Conservation (phyloP, 2,888 invertebrate species). For the Nephrocerus scutellatus region DNA sequence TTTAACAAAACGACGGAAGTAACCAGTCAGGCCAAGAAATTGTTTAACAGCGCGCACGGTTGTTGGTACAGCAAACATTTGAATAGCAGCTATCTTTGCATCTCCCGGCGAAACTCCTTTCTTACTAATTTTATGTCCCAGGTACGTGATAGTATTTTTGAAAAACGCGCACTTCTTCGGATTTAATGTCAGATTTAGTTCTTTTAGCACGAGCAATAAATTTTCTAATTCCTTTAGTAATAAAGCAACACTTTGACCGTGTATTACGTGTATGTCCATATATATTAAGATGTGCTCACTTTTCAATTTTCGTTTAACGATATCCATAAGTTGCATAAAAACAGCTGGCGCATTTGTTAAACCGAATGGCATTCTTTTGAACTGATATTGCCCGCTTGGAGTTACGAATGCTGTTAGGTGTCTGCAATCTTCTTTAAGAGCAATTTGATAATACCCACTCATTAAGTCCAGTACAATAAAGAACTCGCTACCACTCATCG, state of each 20-base stretch:
- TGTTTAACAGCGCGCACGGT: not conserved
- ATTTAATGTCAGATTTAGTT: too few relatives aligned
- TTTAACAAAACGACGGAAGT: not conserved
- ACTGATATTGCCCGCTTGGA: too few relatives aligned
- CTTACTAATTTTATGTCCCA: too few relatives aligned
- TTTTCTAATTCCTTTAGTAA: too few relatives aligned
- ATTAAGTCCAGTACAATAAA: conserved; percentile 7
- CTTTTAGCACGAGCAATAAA: too few relatives aligned
- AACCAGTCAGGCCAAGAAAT: conserved; percentile 1
- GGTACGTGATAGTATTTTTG: too few relatives aligned
- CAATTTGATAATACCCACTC: too few relatives aligned
- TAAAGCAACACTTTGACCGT: too few relatives aligned
- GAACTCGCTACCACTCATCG: not conserved
- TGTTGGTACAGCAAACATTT: not conserved
- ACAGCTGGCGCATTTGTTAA: too few relatives aligned
- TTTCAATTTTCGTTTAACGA: not conserved
- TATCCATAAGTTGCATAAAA: conserved; percentile 11
- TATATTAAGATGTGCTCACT: not conserved
- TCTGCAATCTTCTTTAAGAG: not conserved
- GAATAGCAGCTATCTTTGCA: not conserved
- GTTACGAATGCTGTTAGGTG: conserved; percentile 25
- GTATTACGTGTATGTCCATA: conserved; percentile 1
- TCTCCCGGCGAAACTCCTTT: too few relatives aligned
- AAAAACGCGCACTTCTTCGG: too few relatives aligned
- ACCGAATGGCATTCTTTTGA: too few relatives aligned